Evolutionary conservation across 2,113 vertebrate genomes (phyloP).

Genomic region (Origma solitaria): DNA sequence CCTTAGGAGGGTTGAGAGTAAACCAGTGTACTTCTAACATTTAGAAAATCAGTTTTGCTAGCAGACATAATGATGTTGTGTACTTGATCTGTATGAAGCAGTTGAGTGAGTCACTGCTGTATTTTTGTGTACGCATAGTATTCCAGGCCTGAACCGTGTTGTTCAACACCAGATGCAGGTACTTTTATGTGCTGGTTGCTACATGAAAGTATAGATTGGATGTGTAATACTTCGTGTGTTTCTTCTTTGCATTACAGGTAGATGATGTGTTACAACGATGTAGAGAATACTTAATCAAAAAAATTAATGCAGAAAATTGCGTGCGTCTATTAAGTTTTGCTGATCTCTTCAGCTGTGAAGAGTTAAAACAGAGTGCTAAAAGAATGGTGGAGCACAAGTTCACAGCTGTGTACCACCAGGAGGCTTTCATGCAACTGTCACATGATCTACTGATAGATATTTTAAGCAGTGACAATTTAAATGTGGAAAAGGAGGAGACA

Average conservation of each 20-base stretch:
- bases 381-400: constrained; percentile 99
- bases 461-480: constrained; percentile 97
- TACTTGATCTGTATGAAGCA: neutral
- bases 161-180: neutral
- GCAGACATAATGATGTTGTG: neutral
- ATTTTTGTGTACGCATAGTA: neutral
- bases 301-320: constrained; percentile 97
- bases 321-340: constrained; percentile 95
- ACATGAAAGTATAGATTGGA: neutral
- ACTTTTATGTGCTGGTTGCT: neutral
- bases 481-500: constrained; percentile 98
- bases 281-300: constrained; percentile 95
- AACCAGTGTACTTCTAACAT: neutral
- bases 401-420: constrained; percentile 90
- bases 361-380: constrained; percentile 93
- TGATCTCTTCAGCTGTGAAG: constrained; percentile 95
- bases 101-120: neutral
- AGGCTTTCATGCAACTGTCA: constrained; percentile 95
- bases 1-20: neutral
- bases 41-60: neutral
- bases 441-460: constrained; percentile 95
- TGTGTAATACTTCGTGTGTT: neutral
- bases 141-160: neutral
- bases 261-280: constrained; percentile 92
- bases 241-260: constrained; percentile 77